These are phyloP conservation scores for cattle (Bos taurus) DNA, from an alignment of 2,113 vertebrate species.

Conservation along the genomic window ARS-UCD2.0 NC_037345.1:5060501-5061000, in stretches of 20 bases:
- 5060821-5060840: not conserved
- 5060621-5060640: not conserved
- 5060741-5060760: not conserved
- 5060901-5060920: not conserved
- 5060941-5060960: not conserved
- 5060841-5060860: not conserved
- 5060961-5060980: not conserved
- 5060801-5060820: not conserved
- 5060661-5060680: not conserved
- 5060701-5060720: not conserved
- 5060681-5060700: not conserved
- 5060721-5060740: not conserved
- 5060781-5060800: not conserved
- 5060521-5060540: not conserved
- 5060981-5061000: not conserved
- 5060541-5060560: not conserved
- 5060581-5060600: not conserved
- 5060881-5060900: fast-evolving
- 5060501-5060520: not conserved
- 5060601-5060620: fast-evolving
- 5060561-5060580: not conserved
- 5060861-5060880: not conserved
- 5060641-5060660: not conserved
- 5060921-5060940: not conserved
- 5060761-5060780: fast-evolving